A percentile compares a stretch with the other conserved stretches of the same genome.
phyloP scores from a whole-genome alignment of 2,888 invertebrate genomes.

The Meghimatium bilineatum region DNA sequence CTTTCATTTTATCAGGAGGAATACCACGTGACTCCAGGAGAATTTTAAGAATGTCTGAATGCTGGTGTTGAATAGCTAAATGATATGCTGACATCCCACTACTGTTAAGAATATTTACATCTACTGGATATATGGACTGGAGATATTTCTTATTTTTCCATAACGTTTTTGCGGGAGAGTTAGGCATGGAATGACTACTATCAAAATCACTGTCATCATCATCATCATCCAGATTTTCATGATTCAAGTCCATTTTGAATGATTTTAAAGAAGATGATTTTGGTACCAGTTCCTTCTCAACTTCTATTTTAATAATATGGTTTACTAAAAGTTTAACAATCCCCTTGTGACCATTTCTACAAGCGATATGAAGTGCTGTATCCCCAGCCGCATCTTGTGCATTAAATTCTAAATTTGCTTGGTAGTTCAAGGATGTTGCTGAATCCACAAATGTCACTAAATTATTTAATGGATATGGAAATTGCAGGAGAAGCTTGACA shows the following conservation, averaged over 20 bases:
- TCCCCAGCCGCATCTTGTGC: constrained; percentile 84
- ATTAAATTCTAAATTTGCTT: constrained; percentile 94
- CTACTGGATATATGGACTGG: constrained; percentile 43
- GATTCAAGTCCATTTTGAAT: not conserved
- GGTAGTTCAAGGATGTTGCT: constrained; percentile 79
- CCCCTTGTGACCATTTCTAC: constrained; percentile 78
- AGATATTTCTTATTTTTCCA: constrained; percentile 8
- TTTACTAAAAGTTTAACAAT: constrained; percentile 61
- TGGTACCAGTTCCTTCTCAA: not conserved
- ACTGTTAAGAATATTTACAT: constrained; percentile 52
- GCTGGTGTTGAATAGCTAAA: constrained; percentile 64
- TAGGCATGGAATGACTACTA: not conserved
- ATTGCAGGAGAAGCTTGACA: constrained; percentile 86
- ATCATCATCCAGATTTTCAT: not conserved
- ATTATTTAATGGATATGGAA: constrained; percentile 81
- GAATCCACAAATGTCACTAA: constrained; percentile 20
- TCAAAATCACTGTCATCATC: not conserved
- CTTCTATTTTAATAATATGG: constrained; percentile 51
- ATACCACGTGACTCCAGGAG: constrained; percentile 88
- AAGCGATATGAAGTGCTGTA: constrained; percentile 90
- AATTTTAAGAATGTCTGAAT: constrained; percentile 84
- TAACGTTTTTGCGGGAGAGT: not conserved
- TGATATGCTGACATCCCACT: constrained; percentile 67
- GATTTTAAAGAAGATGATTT: not conserved
- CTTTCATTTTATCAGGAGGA: constrained; percentile 84